Conservation (phyloP, 2,113 vertebrate species). For the Mesocricetus auratus region DNA sequence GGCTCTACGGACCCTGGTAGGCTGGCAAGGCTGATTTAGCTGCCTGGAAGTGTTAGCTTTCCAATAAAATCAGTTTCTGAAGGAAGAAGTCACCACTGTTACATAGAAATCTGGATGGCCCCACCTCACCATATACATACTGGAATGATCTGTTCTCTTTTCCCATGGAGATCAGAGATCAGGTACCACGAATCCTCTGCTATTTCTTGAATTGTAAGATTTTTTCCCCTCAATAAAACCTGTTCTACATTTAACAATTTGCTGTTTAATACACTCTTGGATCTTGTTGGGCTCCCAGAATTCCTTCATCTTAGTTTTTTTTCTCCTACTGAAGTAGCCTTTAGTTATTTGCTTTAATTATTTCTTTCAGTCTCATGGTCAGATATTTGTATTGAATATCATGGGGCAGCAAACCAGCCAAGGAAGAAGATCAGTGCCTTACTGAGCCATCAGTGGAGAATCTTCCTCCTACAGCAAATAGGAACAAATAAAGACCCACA, state of each 20-base stretch:
- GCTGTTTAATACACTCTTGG: neutral
- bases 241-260: neutral
- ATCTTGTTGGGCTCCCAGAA: neutral
- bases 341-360: neutral
- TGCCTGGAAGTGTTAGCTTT: neutral
- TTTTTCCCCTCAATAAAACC: neutral
- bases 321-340: neutral
- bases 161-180: neutral
- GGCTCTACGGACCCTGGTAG: neutral
- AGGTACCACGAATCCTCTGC: neutral
- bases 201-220: conserved; percentile 9
- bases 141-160: neutral
- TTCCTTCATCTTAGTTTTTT: neutral
- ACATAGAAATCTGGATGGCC: neutral
- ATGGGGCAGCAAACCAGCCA: neutral
- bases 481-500: neutral
- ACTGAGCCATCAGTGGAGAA: neutral
- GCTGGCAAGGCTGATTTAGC: neutral
- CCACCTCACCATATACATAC: neutral
- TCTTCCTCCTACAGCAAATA: neutral
- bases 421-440: neutral
- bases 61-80: neutral
- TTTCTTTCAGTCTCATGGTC: neutral
- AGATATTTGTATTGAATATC: neutral
- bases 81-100: neutral